A percentile compares a stretch with the other conserved stretches of the same genome.
Evolutionary conservation across 2,113 vertebrate genomes (phyloP).

Genomic region (Colius striatus): DNA sequence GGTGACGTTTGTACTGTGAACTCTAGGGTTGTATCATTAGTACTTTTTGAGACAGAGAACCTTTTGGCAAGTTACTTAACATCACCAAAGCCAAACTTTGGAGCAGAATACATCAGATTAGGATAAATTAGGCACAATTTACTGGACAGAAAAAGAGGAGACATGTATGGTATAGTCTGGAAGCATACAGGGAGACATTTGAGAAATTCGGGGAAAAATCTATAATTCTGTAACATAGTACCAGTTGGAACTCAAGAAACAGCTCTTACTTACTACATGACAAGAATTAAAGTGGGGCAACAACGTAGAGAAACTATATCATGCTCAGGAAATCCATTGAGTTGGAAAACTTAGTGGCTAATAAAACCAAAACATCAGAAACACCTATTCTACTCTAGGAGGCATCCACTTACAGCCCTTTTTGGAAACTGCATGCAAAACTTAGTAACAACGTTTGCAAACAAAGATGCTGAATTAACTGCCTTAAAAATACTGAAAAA

Average conservation of each 20-base stretch:
- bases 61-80: neutral
- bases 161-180: neutral
- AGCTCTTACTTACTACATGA: neutral
- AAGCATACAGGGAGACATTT: neutral
- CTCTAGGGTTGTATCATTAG: neutral
- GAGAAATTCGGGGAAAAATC: neutral
- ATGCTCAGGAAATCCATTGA: neutral
- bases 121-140: neutral
- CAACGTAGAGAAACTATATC: neutral
- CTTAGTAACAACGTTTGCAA: neutral
- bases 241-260: neutral
- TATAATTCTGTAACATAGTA: neutral
- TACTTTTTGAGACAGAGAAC: neutral
- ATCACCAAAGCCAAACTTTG: neutral
- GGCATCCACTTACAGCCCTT: neutral
- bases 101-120: neutral
- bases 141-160: neutral
- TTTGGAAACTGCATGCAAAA: neutral
- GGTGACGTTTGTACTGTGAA: neutral
- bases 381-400: neutral
- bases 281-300: neutral
- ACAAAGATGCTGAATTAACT: neutral
- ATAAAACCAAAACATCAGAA: neutral
- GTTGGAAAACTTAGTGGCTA: neutral
- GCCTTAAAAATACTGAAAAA: neutral